These are phyloP conservation scores for Pipra filicauda DNA, from an alignment of 2,113 vertebrate genomes.

Conservation along the genomic window DNA sequence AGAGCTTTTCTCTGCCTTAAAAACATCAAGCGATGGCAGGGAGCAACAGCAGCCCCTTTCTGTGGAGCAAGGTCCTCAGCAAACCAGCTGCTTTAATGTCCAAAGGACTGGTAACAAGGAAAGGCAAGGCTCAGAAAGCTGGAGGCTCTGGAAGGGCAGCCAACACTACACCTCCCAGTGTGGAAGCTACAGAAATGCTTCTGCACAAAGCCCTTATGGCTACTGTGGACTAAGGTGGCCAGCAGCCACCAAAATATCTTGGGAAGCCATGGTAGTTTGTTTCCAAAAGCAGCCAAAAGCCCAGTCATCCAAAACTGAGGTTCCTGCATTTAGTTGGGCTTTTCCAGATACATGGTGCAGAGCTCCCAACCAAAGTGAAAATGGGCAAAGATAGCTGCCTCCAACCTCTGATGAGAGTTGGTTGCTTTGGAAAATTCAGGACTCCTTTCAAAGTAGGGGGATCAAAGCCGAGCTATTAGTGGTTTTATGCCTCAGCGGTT, in stretches of 20 bases:
- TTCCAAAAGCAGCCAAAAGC: background rate
- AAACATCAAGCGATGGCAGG: rapidly evolving
- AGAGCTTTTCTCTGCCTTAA: background rate
- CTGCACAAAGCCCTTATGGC: background rate
- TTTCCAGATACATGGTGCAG: rapidly evolving
- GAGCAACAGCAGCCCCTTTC: background rate
- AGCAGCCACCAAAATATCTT: background rate
- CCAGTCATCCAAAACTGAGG: background rate
- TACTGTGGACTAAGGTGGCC: background rate
- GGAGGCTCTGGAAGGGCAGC: background rate
- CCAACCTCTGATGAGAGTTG: background rate
- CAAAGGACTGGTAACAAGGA: background rate
- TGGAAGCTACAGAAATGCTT: background rate
- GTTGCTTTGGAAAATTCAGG: background rate
- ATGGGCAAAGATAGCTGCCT: rapidly evolving
- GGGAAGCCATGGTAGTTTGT: background rate
- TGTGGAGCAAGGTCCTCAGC: background rate
- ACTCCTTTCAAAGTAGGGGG: background rate
- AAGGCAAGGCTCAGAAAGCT: background rate
- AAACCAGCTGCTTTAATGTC: background rate
- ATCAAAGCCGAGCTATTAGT: constrained; percentile 12
- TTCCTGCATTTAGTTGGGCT: background rate
- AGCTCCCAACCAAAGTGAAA: background rate
- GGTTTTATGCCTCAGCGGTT: background rate
- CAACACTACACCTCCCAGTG: rapidly evolving